phyloP scores from a whole-genome alignment of 2,797 vertebrate genomes.

The Girardinus metallicus region DNA sequence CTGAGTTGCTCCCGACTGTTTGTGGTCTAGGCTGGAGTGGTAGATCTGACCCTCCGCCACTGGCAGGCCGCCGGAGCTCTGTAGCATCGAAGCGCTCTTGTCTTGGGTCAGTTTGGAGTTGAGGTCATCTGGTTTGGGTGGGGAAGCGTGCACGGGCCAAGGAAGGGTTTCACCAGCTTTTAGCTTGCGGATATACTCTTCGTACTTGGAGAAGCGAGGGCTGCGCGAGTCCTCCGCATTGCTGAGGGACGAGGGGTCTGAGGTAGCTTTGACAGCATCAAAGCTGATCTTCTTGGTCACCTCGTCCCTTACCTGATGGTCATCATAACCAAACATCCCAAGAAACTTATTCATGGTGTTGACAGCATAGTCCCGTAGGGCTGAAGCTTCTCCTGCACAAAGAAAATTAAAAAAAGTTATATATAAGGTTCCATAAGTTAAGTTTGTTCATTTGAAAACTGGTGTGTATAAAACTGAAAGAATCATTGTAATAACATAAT shows the following conservation, averaged over 20 bases:
- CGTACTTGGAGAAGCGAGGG: slow-evolving; percentile 96
- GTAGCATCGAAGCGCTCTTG: slow-evolving; percentile 82
- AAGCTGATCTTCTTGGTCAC: slow-evolving; percentile 97
- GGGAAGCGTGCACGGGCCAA: slow-evolving; percentile 86
- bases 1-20: slow-evolving; percentile 85
- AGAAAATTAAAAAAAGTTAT: slow-evolving; percentile 42
- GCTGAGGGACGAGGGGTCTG: slow-evolving; percentile 83
- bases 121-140: slow-evolving; percentile 87
- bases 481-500: not conserved
- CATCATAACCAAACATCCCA: slow-evolving; percentile 97
- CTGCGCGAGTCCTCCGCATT: slow-evolving; percentile 90
- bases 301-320: slow-evolving; percentile 96
- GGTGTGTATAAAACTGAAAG: not conserved
- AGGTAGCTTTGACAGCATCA: slow-evolving; percentile 92
- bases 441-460: slow-evolving; percentile 2
- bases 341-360: slow-evolving; percentile 98
- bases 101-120: slow-evolving; percentile 84
- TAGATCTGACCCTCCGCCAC: slow-evolving; percentile 83
- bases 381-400: slow-evolving; percentile 89
- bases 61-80: slow-evolving; percentile 79
- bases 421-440: not conserved
- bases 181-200: slow-evolving; percentile 98
- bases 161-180: slow-evolving; percentile 94
- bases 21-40: slow-evolving; percentile 85
- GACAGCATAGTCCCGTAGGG: slow-evolving; percentile 94